Evolutionary conservation across 2,888 invertebrate genomes (phyloP).

Genomic region (Apocheima hispidaria): DNA sequence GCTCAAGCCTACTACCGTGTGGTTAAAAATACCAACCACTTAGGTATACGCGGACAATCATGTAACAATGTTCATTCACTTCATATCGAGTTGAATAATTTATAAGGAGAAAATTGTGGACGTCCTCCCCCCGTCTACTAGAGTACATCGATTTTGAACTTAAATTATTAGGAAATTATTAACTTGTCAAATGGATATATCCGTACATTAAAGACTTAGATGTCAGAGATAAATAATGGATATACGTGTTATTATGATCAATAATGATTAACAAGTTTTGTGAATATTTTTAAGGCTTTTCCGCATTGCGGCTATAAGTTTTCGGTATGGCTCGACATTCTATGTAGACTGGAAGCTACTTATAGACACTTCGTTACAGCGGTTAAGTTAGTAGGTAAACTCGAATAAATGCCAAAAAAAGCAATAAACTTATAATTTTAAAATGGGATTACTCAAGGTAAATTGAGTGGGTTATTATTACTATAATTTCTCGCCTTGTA

Average conservation of each 20-base stretch:
- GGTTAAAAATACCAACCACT: constrained; percentile 32
- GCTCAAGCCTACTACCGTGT: constrained; percentile 20
- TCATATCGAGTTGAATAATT: constrained; percentile 15
- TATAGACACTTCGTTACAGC: too few species aligned
- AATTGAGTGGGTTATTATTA: too few species aligned
- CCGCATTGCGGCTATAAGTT: too few species aligned
- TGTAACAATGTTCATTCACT: constrained; percentile 27
- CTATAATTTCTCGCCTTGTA: too few species aligned
- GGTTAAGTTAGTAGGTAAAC: too few species aligned
- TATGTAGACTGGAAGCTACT: too few species aligned
- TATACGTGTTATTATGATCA: background rate
- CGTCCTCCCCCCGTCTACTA: background rate
- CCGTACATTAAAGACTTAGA: background rate
- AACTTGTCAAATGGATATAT: constrained; percentile 6
- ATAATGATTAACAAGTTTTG: background rate
- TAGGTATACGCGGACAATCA: constrained; percentile 15
- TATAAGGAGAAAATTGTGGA: constrained; percentile 12
- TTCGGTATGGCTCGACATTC: too few species aligned
- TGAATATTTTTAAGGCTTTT: too few species aligned
- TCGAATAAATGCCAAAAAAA: too few species aligned
- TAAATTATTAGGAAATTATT: constrained; percentile 4
- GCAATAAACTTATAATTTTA: too few species aligned
- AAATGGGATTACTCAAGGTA: too few species aligned
- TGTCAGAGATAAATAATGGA: background rate
- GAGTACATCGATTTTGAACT: constrained; percentile 1